These are phyloP conservation scores for Drosophila colorata DNA, from an alignment of 2,888 invertebrate genomes.

Conservation along the genomic window DNA sequence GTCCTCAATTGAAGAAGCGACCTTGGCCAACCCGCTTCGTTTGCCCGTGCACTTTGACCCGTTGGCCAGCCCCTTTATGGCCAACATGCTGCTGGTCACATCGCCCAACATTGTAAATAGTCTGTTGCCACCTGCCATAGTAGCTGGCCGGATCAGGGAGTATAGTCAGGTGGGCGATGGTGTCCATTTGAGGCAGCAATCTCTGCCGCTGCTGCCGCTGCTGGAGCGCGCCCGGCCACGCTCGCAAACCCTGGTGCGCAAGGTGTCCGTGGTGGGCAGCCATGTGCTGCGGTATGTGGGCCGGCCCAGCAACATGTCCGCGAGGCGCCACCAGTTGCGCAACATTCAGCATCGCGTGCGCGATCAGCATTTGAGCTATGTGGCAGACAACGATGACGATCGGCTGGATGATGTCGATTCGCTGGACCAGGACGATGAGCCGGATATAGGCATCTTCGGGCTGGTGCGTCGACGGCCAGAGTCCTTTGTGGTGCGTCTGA, in stretches of 20 bases:
- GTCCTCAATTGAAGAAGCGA: conserved; percentile 15
- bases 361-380: conserved; percentile 1
- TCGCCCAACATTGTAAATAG: conserved; percentile 1
- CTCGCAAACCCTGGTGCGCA: conserved; percentile 34
- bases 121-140: not conserved
- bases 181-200: conserved; percentile 5
- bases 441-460: not conserved
- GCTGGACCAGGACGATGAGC: not conserved
- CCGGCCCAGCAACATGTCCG: conserved; percentile 11
- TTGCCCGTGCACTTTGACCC: not conserved
- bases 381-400: not conserved
- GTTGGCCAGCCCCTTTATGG: conserved; percentile 3
- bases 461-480: not conserved
- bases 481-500: not conserved
- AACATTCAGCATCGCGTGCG: not conserved
- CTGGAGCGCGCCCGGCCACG: conserved; percentile 13
- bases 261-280: conserved; percentile 46
- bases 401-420: not conserved
- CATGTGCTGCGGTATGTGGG: conserved; percentile 45
- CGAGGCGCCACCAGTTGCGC: conserved; percentile 19
- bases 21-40: conserved; percentile 4
- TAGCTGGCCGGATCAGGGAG: conserved; percentile 21
- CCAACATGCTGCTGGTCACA: conserved; percentile 6
- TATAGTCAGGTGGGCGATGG: conserved; percentile 41
- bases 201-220: conserved; percentile 16